Base-by-base conservation (phyloP, 2,113 vertebrate genomes). In the Willisornis vidua region DNA sequence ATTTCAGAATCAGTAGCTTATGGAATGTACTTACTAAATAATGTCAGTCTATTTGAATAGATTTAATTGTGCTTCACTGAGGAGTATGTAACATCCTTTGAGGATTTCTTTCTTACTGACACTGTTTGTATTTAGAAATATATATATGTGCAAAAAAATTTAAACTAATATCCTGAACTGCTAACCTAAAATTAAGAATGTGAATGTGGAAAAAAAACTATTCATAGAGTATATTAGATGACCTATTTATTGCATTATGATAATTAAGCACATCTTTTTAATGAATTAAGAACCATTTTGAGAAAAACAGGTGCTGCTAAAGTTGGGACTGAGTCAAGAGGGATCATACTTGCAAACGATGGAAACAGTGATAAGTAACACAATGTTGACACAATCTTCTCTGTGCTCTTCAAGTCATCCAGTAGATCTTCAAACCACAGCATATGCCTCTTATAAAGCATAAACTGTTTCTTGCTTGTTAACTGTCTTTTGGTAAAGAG, bases 111-210 rank as follows among this genome's bases (percentile, higher is more conserved):
- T 89, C 86, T 78, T 90, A 81, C 45, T 2, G 6, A 87, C 93
- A 93, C 55, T 39, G 19, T 93, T 86, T 90, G 72, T 88, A 74
- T 96, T 93, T 93, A 80, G 85, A 83, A 83, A 90, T 76, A 73
- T 4, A 35, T 54, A 13, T 73, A 29, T 55, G 20, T 82, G 68
- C 12, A 86, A 66, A 90, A 89, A 85, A 81, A 54, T 16, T 22
- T 63, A 12, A 88, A 54, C 19, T 35, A 59, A 49, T 73, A 90
- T 45, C 35, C 33, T 35, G 28, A 93, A 66, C 46, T 48, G 25
- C 28, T 80, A 86, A 88, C 41, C 28, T 90, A 59, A 94, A 96
- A 94, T 80, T 46, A 88, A 72, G 63, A 80, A 51, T 61, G 37
- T 55, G 46, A 62, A 51, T 82, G 10, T 74, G 16, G 25, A 37